phyloP scores from a whole-genome alignment of 2,888 invertebrate genomes.

The Lasius fuliginosus region DNA sequence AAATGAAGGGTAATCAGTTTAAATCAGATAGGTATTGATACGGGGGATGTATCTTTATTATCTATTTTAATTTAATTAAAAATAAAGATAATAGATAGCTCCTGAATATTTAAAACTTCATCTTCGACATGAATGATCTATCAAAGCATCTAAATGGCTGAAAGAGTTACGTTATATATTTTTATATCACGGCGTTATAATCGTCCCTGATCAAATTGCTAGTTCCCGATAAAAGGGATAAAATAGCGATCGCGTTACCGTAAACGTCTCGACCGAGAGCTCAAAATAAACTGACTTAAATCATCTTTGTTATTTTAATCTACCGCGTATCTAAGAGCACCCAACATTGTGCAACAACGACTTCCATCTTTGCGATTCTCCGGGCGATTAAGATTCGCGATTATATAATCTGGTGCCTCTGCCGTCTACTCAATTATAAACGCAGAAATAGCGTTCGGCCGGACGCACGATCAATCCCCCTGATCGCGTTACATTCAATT shows the following conservation, averaged over 20 bases:
- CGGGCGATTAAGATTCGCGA: constrained; percentile 52
- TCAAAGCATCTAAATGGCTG: neutral
- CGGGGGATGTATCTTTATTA: neutral
- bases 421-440: constrained; percentile 34
- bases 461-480: constrained; percentile 64
- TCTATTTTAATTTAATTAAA: neutral
- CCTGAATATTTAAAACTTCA: neutral
- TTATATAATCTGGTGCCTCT: constrained; percentile 44
- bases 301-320: constrained; percentile 50
- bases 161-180: neutral
- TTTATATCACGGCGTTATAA: neutral
- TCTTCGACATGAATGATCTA: neutral
- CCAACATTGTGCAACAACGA: constrained; percentile 24
- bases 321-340: neutral
- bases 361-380: constrained; percentile 35
- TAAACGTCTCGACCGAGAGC: constrained; percentile 6
- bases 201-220: neutral
- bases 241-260: neutral
- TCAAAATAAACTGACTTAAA: constrained; percentile 36
- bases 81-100: neutral
- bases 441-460: constrained; percentile 68
- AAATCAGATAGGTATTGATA: neutral
- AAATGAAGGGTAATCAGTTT: constrained; percentile 32
- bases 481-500: constrained; percentile 68
- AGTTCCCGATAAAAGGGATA: neutral